phyloP scores from a whole-genome alignment of 2,797 vertebrate species.

The Gymnopithys bicolor region DNA sequence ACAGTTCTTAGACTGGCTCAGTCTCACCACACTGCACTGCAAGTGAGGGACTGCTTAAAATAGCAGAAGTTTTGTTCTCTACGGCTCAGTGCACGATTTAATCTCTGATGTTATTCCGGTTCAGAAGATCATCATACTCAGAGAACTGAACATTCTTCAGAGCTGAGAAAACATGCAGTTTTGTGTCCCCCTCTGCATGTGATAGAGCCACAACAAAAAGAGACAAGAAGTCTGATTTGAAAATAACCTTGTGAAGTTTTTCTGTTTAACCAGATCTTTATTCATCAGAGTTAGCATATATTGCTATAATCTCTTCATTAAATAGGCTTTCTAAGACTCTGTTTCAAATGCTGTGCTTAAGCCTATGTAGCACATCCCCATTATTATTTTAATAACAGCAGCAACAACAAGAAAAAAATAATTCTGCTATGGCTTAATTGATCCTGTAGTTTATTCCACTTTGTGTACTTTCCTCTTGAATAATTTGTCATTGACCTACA shows the following conservation, averaged over 20 bases:
- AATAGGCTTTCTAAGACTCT: neutral
- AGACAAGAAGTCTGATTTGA: neutral
- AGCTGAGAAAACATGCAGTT: neutral
- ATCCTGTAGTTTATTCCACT: neutral
- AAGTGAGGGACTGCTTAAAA: neutral
- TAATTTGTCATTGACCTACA: neutral
- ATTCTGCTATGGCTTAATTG: neutral
- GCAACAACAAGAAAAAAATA: neutral
- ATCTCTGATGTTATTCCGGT: neutral
- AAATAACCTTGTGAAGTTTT: neutral
- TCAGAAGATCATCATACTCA: neutral
- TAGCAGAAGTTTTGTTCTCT: neutral
- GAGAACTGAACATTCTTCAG: neutral
- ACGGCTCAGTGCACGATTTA: neutral
- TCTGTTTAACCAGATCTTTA: neutral
- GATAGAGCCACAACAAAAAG: neutral
- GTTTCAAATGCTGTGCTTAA: neutral
- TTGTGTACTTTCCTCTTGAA: neutral
- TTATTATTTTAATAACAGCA: neutral
- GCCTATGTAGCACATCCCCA: neutral
- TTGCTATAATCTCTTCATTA: neutral
- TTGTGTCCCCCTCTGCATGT: neutral
- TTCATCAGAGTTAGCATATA: neutral
- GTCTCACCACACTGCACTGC: neutral
- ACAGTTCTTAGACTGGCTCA: no score